A percentile compares a stretch with the other conserved stretches of the same genome.
These are phyloP conservation scores for Coptodon bakossiorum DNA, from an alignment of 2,113 vertebrate species.

Conservation along the genomic window DNA sequence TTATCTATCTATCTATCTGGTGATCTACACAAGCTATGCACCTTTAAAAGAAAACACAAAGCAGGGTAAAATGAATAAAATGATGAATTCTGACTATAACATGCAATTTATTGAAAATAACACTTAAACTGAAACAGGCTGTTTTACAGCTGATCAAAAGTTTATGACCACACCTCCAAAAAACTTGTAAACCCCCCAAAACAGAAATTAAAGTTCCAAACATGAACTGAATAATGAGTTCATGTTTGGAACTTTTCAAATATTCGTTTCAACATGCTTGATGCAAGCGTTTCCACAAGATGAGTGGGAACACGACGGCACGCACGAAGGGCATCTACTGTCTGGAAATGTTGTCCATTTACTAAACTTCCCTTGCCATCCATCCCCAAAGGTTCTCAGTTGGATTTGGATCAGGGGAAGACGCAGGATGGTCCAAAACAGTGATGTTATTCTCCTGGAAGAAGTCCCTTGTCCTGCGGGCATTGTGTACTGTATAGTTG, in stretches of 20 bases:
- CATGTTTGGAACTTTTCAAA: too few relatives aligned
- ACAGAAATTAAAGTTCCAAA: too few relatives aligned
- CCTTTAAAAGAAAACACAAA: not conserved
- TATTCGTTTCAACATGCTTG: not conserved
- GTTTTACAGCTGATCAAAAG: not conserved
- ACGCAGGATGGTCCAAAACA: not conserved
- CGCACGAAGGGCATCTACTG: fast-evolving
- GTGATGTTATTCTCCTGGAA: not conserved
- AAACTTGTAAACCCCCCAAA: fast-evolving
- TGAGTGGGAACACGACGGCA: not conserved
- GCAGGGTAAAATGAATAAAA: not conserved
- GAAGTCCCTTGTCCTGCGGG: not conserved
- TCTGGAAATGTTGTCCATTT: not conserved
- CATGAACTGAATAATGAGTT: too few relatives aligned
- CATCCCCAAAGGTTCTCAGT: not conserved
- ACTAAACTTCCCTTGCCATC: not conserved
- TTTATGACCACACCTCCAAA: not conserved
- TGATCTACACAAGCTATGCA: not conserved
- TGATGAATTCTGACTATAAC: not conserved
- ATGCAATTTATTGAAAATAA: not conserved
- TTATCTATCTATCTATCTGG: not conserved
- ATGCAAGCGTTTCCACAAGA: not conserved
- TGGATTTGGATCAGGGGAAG: not conserved
- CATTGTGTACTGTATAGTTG: not conserved
- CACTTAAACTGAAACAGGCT: not conserved